Conservation (phyloP, 2,113 vertebrate genomes). For the Lagopus leucura region DNA sequence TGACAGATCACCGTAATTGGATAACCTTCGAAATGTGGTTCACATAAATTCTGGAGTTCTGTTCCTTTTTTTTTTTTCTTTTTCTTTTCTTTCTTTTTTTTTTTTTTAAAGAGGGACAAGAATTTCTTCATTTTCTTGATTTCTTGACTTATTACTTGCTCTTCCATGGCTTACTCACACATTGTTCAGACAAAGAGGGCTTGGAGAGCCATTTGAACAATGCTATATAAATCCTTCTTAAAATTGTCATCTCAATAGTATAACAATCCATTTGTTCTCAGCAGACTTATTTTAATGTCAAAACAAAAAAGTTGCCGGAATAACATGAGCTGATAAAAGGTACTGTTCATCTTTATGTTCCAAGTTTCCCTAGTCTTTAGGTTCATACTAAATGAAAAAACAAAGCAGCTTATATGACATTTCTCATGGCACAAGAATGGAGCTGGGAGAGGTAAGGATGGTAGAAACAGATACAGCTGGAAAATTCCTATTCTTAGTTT, state of each 20-base stretch:
- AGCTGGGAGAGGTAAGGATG: not conserved
- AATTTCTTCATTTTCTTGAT: not conserved
- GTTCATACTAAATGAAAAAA: not conserved
- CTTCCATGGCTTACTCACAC: not conserved
- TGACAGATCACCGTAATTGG: slow-evolving; percentile 15
- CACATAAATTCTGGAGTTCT: not conserved
- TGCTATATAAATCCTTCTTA: not conserved
- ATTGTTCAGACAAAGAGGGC: not conserved
- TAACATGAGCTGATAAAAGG: not conserved
- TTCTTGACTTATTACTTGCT: not conserved
- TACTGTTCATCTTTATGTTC: not conserved
- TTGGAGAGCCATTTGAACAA: not conserved
- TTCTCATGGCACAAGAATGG: not conserved
- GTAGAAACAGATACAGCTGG: not conserved
- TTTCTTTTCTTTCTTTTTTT: not conserved
- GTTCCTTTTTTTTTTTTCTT: not conserved
- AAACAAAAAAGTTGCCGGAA: not conserved
- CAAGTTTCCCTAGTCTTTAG: not conserved
- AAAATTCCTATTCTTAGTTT: not conserved
- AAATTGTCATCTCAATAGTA: not conserved
- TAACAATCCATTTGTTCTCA: not conserved
- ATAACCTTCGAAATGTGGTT: not conserved
- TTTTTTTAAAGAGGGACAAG: not conserved
- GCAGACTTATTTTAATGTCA: not conserved
- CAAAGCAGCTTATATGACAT: not conserved